Conservation (phyloP, 2,797 vertebrate species). For the Hemibagrus guttatus region DNA sequence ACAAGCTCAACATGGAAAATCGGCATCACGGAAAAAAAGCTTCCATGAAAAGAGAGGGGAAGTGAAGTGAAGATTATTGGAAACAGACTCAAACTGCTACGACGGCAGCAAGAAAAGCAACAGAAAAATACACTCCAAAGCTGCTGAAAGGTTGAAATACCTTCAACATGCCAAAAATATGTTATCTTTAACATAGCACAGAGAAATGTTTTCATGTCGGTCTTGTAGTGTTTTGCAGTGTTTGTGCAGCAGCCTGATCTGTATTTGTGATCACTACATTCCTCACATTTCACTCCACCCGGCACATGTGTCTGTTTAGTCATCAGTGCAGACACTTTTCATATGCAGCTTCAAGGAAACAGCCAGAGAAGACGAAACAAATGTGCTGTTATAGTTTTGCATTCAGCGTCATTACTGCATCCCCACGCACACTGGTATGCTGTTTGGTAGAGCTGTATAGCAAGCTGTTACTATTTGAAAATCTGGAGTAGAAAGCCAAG, state of each 20-base stretch:
- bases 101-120: constrained; percentile 5
- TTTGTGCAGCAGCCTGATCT: neutral
- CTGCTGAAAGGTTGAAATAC: neutral
- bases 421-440: neutral
- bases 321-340: neutral
- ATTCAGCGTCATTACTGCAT: neutral
- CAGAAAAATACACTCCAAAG: neutral
- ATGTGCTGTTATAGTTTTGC: constrained; percentile 6
- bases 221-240: neutral
- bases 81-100: constrained; percentile 32
- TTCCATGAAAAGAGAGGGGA: constrained; percentile 19
- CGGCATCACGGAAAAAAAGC: constrained; percentile 70
- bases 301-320: neutral
- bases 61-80: constrained; percentile 18
- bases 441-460: neutral
- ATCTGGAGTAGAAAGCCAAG: neutral
- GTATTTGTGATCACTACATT: neutral
- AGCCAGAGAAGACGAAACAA: neutral
- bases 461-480: neutral
- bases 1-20: constrained; percentile 68
- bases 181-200: neutral
- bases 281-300: constrained; percentile 13
- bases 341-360: neutral
- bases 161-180: neutral
- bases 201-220: neutral